phyloP scores from a whole-genome alignment of 1,140 invertebrate genomes.

The Euschistus heros region DNA sequence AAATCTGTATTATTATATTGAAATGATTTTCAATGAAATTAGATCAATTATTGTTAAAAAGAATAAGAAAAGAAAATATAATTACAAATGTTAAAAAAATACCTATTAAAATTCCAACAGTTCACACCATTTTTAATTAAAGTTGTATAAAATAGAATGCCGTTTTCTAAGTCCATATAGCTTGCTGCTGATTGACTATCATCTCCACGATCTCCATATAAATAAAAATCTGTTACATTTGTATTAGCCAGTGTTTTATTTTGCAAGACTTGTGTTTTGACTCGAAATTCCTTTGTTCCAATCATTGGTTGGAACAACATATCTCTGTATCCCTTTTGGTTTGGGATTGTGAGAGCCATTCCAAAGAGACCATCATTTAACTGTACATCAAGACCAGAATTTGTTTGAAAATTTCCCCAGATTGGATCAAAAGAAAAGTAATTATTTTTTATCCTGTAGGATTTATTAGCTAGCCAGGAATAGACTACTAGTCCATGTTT shows the following conservation, averaged over 20 bases:
- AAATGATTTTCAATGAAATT: background rate
- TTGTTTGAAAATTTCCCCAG: slow-evolving; percentile 52
- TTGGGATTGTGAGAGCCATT: slow-evolving; percentile 46
- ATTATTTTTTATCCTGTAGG: slow-evolving; percentile 62
- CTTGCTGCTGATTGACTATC: slow-evolving; percentile 61
- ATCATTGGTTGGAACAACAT: slow-evolving; percentile 66
- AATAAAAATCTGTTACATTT: slow-evolving; percentile 52
- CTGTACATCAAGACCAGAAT: slow-evolving; percentile 47
- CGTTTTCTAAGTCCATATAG: slow-evolving; percentile 56
- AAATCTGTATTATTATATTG: background rate
- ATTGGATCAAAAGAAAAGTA: slow-evolving; percentile 71
- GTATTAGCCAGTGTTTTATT: slow-evolving; percentile 48
- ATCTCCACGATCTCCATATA: slow-evolving; percentile 52
- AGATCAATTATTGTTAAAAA: background rate
- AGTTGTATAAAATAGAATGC: slow-evolving; percentile 61
- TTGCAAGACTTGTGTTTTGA: slow-evolving; percentile 51
- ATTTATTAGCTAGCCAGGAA: slow-evolving; percentile 55
- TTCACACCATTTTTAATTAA: slow-evolving; percentile 61
- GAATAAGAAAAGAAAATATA: too few relatives aligned
- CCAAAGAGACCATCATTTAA: slow-evolving; percentile 61
- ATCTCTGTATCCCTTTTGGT: slow-evolving; percentile 50
- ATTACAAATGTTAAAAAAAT: too few relatives aligned
- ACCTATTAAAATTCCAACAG: slow-evolving; percentile 57
- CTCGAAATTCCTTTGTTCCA: slow-evolving; percentile 56
- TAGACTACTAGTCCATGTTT: slow-evolving; percentile 62